phyloP scores from a whole-genome alignment of 2,888 invertebrate genomes.

The Nymphalis urticae region DNA sequence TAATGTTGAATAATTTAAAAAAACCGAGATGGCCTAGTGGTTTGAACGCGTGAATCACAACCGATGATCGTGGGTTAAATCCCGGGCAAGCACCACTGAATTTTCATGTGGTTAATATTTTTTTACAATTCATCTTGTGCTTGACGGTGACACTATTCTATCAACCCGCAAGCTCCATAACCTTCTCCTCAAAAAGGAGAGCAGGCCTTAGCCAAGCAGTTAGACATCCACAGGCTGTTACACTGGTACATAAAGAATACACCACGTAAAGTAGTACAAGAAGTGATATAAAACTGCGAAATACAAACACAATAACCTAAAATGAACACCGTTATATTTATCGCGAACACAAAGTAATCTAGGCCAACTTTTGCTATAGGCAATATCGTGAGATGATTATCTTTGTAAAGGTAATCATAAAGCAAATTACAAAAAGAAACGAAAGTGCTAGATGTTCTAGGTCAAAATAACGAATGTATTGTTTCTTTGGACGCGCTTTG shows the following conservation, averaged over 20 bases:
- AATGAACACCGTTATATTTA: constrained; percentile 20
- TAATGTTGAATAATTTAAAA: no score
- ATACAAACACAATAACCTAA: constrained; percentile 1
- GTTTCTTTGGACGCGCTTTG: constrained; percentile 11
- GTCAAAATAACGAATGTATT: constrained; percentile 14
- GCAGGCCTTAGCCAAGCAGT: no score
- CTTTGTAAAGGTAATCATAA: constrained; percentile 28
- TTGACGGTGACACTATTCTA: no score
- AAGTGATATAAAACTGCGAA: neutral
- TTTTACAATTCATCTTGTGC: no score
- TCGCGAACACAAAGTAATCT: constrained; percentile 27
- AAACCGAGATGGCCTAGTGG: no score
- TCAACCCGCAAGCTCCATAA: no score
- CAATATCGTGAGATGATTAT: constrained; percentile 27
- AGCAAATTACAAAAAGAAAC: constrained; percentile 28
- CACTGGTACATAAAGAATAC: neutral
- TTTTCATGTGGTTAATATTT: no score
- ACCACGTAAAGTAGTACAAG: neutral
- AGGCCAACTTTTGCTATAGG: constrained; percentile 30
- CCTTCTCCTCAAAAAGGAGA: no score
- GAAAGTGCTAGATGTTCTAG: constrained; percentile 21
- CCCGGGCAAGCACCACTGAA: no score
- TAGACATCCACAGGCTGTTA: no score
- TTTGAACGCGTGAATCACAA: no score
- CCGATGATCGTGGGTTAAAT: no score